These are phyloP conservation scores for Zaprionus lachaisei DNA, from an alignment of 1,140 invertebrate species.

Conservation along the genomic window DNA sequence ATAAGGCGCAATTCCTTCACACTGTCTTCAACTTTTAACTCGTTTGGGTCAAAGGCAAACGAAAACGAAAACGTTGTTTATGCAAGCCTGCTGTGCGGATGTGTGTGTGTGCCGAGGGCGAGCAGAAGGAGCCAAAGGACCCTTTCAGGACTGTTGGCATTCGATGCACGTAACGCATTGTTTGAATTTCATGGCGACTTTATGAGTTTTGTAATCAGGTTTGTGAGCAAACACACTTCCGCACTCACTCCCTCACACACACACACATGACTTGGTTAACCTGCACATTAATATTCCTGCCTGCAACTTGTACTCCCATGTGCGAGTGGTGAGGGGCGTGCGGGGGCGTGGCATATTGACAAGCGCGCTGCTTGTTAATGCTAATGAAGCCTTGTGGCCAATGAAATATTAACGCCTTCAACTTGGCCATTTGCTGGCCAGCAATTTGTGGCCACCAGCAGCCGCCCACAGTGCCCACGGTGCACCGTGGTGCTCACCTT, in stretches of 20 bases:
- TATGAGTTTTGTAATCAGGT: conserved; percentile 83
- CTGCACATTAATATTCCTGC: conserved; percentile 76
- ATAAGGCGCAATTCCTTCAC: conserved; percentile 63
- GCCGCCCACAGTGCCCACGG: neutral
- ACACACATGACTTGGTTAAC: conserved; percentile 45
- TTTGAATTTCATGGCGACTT: conserved; percentile 83
- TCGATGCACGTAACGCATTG: conserved; percentile 80
- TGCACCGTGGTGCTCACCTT: neutral
- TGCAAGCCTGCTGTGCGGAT: conserved; percentile 56
- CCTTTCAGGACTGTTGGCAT: conserved; percentile 47
- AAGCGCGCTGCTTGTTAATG: conserved; percentile 66
- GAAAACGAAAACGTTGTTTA: conserved; percentile 73
- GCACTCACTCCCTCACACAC: conserved; percentile 12
- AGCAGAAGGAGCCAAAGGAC: neutral
- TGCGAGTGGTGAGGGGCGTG: neutral
- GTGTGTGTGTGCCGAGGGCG: conserved; percentile 1
- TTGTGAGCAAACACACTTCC: conserved; percentile 67
- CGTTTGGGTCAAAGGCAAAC: conserved; percentile 74
- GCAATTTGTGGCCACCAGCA: conserved; percentile 45
- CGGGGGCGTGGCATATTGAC: conserved; percentile 55
- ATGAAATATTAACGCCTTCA: conserved; percentile 44
- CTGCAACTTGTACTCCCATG: conserved; percentile 34
- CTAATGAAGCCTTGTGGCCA: conserved; percentile 62
- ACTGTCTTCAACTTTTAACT: conserved; percentile 60
- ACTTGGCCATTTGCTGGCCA: conserved; percentile 27